phyloP scores from a whole-genome alignment of 92 coral and sea anemone genomes.

The Porites evermanni region DNA sequence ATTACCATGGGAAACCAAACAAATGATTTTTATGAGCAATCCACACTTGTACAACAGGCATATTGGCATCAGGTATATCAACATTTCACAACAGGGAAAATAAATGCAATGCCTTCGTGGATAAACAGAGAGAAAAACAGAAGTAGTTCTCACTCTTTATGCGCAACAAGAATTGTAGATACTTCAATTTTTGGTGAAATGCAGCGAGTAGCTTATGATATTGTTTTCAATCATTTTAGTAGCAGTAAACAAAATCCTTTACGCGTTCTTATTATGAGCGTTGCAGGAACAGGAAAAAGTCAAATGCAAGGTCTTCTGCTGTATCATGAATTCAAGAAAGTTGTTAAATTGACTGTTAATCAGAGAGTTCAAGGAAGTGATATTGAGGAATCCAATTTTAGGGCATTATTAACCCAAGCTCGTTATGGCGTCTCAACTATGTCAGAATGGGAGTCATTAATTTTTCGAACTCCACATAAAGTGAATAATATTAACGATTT shows the following conservation, averaged over 20 bases:
- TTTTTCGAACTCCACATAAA: neutral
- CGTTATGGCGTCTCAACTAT: constrained; percentile 53
- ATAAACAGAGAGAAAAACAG: constrained; percentile 19
- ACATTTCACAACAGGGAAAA: constrained; percentile 8
- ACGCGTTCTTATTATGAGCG: constrained; percentile 46
- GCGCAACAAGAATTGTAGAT: constrained; percentile 38
- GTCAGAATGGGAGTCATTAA: constrained; percentile 51
- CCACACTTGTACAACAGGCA: constrained; percentile 11
- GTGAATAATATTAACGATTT: constrained; percentile 37
- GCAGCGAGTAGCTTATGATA: constrained; percentile 52
- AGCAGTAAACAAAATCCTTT: constrained; percentile 16
- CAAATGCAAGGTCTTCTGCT: constrained; percentile 11
- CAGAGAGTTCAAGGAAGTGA: constrained; percentile 39
- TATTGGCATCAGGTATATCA: constrained; percentile 29
- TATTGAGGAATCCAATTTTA: constrained; percentile 33
- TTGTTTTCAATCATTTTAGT: constrained; percentile 36
- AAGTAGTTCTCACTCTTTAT: constrained; percentile 7
- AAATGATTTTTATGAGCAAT: constrained; percentile 9
- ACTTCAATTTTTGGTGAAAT: constrained; percentile 47
- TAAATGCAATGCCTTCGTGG: constrained; percentile 16
- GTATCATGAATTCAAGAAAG: constrained; percentile 39
- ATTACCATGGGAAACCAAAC: no score
- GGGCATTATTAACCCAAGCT: constrained; percentile 42
- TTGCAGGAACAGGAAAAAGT: constrained; percentile 31
- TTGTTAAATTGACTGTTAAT: constrained; percentile 30